Evolutionary conservation across 2,888 invertebrate genomes (phyloP).

Genomic region (Macrophya alboannulata): DNA sequence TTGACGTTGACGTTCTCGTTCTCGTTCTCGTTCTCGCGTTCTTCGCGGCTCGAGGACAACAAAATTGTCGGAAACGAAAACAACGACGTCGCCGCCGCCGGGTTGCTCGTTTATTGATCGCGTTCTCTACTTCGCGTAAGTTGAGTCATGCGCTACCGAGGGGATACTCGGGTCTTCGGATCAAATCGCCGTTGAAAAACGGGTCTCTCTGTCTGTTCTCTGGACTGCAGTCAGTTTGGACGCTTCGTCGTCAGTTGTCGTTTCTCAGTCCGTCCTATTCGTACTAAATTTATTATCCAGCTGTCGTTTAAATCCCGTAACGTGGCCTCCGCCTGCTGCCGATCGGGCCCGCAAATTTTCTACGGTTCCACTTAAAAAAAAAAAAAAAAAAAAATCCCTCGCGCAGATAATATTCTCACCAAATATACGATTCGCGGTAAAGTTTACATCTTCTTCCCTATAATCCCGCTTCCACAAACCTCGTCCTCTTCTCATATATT

Average conservation of each 20-base stretch:
- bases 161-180: constrained; percentile 51
- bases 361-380: background rate
- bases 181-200: constrained; percentile 4
- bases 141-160: constrained; percentile 54
- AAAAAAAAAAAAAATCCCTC: background rate
- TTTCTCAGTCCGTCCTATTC: background rate
- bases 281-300: background rate
- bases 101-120: constrained; percentile 34
- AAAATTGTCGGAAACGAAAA: background rate
- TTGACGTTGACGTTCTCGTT: background rate
- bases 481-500: background rate
- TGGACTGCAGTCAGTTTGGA: background rate
- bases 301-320: constrained; percentile 6
- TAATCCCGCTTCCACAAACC: background rate
- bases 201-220: background rate
- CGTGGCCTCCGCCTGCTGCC: constrained; percentile 32
- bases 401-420: background rate
- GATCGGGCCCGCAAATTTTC: background rate
- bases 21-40: background rate
- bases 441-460: background rate
- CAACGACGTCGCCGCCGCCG: constrained; percentile 2
- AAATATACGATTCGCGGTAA: background rate
- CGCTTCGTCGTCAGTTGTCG: background rate
- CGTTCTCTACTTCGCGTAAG: background rate
- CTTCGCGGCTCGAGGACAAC: background rate